phyloP scores from a whole-genome alignment of 1,140 invertebrate species.

The Grapholita molesta region DNA sequence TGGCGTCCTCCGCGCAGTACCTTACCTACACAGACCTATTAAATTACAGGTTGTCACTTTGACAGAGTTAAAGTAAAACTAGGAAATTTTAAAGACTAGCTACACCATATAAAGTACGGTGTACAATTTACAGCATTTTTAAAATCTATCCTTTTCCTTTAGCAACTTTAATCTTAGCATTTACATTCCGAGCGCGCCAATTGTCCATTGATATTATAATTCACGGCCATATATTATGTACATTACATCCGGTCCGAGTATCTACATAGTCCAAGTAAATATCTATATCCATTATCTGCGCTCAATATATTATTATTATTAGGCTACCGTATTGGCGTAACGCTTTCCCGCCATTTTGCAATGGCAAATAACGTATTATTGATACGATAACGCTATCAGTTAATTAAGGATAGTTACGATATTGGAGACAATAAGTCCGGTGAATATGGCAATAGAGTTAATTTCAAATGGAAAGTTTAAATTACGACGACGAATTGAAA shows the following conservation, averaged over 20 bases:
- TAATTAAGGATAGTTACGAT: conserved; percentile 11
- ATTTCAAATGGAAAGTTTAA: background rate
- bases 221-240: background rate
- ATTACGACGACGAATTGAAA: too few relatives aligned
- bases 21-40: too few relatives aligned
- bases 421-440: background rate
- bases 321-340: background rate
- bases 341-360: conserved; percentile 15
- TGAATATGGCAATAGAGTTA: background rate
- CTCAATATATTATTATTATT: background rate
- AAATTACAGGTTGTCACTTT: too few relatives aligned
- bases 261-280: too few relatives aligned
- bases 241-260: background rate
- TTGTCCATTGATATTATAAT: background rate
- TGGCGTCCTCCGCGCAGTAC: too few relatives aligned
- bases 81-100: too few relatives aligned
- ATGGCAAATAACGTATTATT: conserved; percentile 12
- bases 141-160: conserved; percentile 10
- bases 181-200: background rate
- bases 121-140: too few relatives aligned
- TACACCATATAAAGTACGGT: too few relatives aligned
- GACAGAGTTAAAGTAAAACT: too few relatives aligned
- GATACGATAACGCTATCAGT: background rate
- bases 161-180: conserved; percentile 26
- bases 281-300: conserved; percentile 1